Percentiles rank a stretch among this genome's conserved stretches.
Evolutionary conservation across 2,888 invertebrate genomes (phyloP).

Genomic region (Notodonta ziczac): DNA sequence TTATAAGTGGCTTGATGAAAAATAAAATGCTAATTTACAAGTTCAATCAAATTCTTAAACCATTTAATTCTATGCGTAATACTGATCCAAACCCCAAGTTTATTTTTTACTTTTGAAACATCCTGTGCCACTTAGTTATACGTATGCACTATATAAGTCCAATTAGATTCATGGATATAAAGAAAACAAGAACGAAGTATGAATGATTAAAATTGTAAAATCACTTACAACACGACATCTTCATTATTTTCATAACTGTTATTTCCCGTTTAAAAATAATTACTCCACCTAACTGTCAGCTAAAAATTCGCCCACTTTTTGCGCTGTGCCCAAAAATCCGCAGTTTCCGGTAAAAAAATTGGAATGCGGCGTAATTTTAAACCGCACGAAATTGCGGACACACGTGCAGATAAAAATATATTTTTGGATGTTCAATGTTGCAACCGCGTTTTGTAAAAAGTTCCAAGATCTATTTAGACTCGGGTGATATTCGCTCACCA

Average conservation of each 20-base stretch:
- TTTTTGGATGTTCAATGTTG: conserved; percentile 53
- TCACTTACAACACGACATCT: no score
- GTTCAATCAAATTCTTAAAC: no score
- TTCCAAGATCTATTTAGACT: conserved; percentile 15
- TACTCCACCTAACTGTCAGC: conserved; percentile 45
- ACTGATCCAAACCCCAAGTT: no score
- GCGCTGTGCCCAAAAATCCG: conserved; percentile 68
- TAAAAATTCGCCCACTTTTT: conserved; percentile 54
- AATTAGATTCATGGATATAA: no score
- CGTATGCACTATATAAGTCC: no score
- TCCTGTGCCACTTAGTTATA: no score
- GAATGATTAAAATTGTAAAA: not conserved
- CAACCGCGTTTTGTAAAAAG: conserved; percentile 56
- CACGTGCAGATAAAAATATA: conserved; percentile 69
- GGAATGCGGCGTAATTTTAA: conserved; percentile 73
- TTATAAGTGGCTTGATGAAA: no score
- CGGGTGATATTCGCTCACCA: not conserved
- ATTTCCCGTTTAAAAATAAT: conserved; percentile 12
- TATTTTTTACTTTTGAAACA: no score
- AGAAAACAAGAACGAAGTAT: no score
- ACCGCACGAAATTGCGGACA: conserved; percentile 75
- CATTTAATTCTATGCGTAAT: no score
- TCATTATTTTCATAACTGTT: conserved; percentile 6
- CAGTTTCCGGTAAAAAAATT: conserved; percentile 76
- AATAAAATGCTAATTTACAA: no score